These are phyloP conservation scores for Galago senegalensis DNA, from an alignment of 2,797 vertebrate species.

Conservation along the genomic window DNA sequence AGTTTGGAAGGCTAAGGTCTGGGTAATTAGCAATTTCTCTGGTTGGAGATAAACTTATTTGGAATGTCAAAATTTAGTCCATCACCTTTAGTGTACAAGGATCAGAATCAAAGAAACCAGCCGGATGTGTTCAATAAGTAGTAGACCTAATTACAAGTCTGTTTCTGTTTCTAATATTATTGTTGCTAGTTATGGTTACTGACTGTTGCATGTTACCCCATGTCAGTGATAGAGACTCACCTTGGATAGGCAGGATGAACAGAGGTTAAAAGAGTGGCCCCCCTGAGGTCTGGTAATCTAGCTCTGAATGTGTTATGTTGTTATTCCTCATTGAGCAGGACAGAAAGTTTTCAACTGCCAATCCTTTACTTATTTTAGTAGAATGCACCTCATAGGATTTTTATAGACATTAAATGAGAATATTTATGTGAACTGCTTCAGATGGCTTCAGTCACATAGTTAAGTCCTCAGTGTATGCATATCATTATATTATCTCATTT, in stretches of 20 bases:
- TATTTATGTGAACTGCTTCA: background rate
- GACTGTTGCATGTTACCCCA: background rate
- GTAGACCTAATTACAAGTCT: background rate
- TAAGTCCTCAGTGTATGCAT: background rate
- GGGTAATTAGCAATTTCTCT: background rate
- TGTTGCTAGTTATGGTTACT: background rate
- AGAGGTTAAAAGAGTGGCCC: background rate
- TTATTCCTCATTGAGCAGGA: background rate
- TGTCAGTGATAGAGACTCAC: background rate
- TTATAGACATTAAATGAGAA: background rate
- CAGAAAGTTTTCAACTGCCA: background rate
- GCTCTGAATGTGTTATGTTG: background rate
- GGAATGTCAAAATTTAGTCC: background rate
- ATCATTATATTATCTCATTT: slow-evolving; percentile 22
- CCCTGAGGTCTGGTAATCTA: background rate
- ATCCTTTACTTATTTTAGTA: background rate
- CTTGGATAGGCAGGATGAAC: background rate
- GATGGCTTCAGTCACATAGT: background rate
- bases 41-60: background rate
- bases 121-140: background rate
- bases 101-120: background rate
- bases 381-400: background rate
- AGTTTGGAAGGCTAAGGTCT: background rate
- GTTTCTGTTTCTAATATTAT: background rate
- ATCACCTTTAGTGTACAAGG: background rate